These are phyloP conservation scores for Melanotaenia maccullochi DNA, from an alignment of 2,797 vertebrate genomes.

Conservation along the genomic window DNA sequence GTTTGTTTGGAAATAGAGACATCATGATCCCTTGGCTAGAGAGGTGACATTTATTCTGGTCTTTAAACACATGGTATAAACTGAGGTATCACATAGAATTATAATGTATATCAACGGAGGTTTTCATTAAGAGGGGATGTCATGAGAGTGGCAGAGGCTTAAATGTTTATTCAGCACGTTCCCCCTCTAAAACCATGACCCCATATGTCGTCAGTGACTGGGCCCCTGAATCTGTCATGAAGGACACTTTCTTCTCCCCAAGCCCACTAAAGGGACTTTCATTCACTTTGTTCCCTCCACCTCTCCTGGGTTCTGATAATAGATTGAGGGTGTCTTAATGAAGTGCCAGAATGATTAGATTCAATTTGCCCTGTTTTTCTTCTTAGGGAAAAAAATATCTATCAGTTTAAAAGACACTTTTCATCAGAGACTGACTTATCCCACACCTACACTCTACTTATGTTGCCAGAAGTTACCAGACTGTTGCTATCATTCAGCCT, in stretches of 20 bases:
- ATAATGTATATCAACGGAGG: constrained; percentile 67
- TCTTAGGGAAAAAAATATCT: constrained; percentile 39
- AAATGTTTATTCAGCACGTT: constrained; percentile 79
- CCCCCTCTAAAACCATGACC: constrained; percentile 41
- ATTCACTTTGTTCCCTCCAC: constrained; percentile 25
- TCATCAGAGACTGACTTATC: constrained; percentile 64
- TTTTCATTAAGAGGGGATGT: constrained; percentile 60
- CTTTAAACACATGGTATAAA: constrained; percentile 70
- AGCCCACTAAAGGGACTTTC: constrained; percentile 53
- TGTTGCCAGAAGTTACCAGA: constrained; percentile 25
- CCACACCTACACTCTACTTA: constrained; percentile 56
- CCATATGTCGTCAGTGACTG: constrained; percentile 64
- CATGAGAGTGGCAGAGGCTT: constrained; percentile 36
- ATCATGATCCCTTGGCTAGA: constrained; percentile 56
- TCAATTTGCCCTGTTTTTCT: constrained; percentile 63
- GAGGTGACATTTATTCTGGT: constrained; percentile 67
- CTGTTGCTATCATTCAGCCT: constrained; percentile 20
- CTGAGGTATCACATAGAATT: constrained; percentile 65
- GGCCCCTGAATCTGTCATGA: constrained; percentile 72
- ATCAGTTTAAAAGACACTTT: constrained; percentile 75
- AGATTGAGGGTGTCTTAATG: constrained; percentile 65
- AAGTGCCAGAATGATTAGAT: constrained; percentile 76
- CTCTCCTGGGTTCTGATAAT: constrained; percentile 67
- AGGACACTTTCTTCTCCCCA: constrained; percentile 51
- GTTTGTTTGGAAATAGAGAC: constrained; percentile 75